Evolutionary conservation across 2,113 vertebrate species (phyloP), one percentile per base, ranked within the genome.

Genomic region (Rissa tridactyla): DNA sequence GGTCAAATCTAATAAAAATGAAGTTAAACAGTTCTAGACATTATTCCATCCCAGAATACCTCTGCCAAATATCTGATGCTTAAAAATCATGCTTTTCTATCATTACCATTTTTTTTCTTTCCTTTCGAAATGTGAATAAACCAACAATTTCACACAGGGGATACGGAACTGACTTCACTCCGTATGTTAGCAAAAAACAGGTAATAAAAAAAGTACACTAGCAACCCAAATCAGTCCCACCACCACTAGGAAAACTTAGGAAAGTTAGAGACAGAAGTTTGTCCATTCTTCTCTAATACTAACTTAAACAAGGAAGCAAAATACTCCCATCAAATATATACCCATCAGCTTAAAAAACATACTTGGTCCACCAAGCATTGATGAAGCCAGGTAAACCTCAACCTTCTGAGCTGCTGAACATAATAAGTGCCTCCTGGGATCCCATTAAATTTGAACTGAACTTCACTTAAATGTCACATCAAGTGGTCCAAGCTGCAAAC

Each of bases 381-480:
- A 81, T 82, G 65, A 94, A 91, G 78, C 10, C 66, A 90, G 71
- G 38, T 75, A 64, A 93, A 88, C 34, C 82, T 91, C 32, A 70
- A 49, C 9, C 30, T 92, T 64, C 40, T 52, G 65, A 83, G 51
- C 20, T 72, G n/a, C 36, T 60, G 68, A 92, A 83, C 19, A 26
- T 32, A 78, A 93, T n/a, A 94, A 91, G 49, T 47, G 27, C 36
- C 64, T 81, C 60, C 44, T 64, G 44, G 30, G n/a, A 70, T 60
- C 55, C 85, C 62, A 78, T 46, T 93, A 94, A 82, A 70, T 92
- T 81, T 40, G 64, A 95, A 58, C 25, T 47, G 36, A 86, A 79
- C 61, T 79, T 96, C 76, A 70, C 60, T 93, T 84, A 93, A 91
- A 90, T 78, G 68, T 22, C 70, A 88, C 75, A 86, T 54, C 22